Evolutionary conservation across 2,113 vertebrate genomes (phyloP).

Genomic region (Chauna torquata): DNA sequence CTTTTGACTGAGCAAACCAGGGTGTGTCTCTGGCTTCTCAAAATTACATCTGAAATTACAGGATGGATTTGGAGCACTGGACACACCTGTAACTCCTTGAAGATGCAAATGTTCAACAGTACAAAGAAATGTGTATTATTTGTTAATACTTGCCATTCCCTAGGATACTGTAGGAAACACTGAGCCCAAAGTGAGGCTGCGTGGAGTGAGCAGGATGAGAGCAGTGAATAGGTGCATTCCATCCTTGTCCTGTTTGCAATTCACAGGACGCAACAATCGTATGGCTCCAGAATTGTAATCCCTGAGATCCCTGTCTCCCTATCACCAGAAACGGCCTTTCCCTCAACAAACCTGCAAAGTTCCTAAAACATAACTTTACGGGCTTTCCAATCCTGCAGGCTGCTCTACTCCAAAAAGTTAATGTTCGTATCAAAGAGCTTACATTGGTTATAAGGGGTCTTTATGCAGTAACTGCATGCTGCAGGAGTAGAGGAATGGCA

Average conservation of each 20-base stretch:
- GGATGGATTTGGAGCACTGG: neutral
- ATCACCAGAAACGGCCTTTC: neutral
- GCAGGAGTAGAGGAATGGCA: neutral
- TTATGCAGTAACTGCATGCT: neutral
- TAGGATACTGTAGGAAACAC: neutral
- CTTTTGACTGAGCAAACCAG: slow-evolving; percentile 28
- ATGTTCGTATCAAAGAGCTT: neutral
- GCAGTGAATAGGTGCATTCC: neutral
- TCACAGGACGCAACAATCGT: neutral
- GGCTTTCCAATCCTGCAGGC: neutral
- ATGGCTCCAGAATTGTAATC: neutral
- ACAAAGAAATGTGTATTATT: neutral
- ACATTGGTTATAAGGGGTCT: neutral
- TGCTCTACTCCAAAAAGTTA: neutral
- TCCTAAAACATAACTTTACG: neutral
- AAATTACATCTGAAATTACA: neutral
- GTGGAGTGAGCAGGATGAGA: accelerated
- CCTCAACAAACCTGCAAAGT: neutral
- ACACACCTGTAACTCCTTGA: neutral
- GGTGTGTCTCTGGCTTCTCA: slow-evolving; percentile 7
- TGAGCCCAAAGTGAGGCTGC: neutral
- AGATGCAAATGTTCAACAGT: neutral
- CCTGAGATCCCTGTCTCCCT: neutral
- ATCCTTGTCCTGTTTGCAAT: neutral
- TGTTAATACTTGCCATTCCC: neutral